Evolutionary conservation across 2,113 vertebrate genomes (phyloP).

Genomic region (Mola mola): DNA sequence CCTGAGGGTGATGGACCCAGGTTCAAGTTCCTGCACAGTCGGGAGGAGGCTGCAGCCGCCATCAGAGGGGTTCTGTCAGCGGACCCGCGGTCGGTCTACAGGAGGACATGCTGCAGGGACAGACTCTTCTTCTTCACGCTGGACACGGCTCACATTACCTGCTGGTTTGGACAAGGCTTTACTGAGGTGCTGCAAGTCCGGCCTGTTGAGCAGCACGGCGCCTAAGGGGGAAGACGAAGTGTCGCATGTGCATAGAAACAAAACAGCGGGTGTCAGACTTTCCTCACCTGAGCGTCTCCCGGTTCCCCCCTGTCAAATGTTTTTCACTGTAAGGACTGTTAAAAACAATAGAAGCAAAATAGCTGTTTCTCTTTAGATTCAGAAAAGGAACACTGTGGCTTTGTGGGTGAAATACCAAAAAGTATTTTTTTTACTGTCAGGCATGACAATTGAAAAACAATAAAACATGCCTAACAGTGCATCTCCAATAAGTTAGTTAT

Average conservation of each 20-base stretch:
- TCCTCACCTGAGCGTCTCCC: neutral
- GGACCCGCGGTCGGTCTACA: conserved; percentile 89
- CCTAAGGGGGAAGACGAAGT: too few species aligned
- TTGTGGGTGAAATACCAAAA: too few species aligned
- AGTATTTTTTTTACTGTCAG: too few species aligned
- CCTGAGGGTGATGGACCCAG: conserved; percentile 50
- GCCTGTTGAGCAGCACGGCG: conserved; percentile 37
- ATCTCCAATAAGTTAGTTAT: too few species aligned
- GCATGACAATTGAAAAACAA: too few species aligned
- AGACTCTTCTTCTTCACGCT: conserved; percentile 85
- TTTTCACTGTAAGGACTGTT: neutral
- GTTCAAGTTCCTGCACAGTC: conserved; percentile 84
- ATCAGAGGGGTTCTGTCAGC: conserved; percentile 85
- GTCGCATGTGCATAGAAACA: neutral
- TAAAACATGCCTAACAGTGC: too few species aligned
- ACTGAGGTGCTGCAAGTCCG: conserved; percentile 87
- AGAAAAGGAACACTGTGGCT: too few species aligned
- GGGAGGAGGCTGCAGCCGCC: conserved; percentile 81
- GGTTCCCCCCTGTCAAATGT: neutral
- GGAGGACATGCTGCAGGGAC: conserved; percentile 83
- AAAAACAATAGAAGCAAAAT: too few species aligned
- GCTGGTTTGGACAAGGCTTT: conserved; percentile 89
- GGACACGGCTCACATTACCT: conserved; percentile 85
- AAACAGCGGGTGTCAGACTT: too few species aligned
- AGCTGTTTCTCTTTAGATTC: too few species aligned